Conservation (phyloP, 2,113 vertebrate species). For the Jacana jacana region DNA sequence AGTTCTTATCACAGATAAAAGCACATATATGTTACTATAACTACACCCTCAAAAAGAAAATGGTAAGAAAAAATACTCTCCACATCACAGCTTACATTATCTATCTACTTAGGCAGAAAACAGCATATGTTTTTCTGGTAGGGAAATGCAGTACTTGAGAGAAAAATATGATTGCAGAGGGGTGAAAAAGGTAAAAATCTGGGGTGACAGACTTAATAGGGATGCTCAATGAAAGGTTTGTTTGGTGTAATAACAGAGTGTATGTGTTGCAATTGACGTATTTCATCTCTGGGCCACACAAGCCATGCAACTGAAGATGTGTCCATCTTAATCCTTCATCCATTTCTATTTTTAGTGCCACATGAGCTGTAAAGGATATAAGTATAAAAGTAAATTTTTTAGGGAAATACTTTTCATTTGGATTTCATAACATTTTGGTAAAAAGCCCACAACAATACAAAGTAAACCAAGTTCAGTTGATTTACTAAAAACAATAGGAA, state of each 20-base stretch:
- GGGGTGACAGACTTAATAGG: neutral
- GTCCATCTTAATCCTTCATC: neutral
- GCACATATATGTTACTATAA: slow-evolving; percentile 74
- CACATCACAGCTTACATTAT: slow-evolving; percentile 77
- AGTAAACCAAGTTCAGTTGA: neutral
- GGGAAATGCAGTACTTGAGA: slow-evolving; percentile 39
- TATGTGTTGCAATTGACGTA: neutral
- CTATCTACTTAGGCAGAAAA: slow-evolving; percentile 73
- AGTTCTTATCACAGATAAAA: slow-evolving; percentile 78
- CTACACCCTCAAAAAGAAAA: slow-evolving; percentile 66
- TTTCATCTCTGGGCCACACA: neutral
- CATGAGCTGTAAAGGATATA: neutral
- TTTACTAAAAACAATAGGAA: neutral
- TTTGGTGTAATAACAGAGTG: neutral
- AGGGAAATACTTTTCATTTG: neutral
- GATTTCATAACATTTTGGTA: neutral
- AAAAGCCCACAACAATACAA: neutral
- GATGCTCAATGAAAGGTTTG: neutral
- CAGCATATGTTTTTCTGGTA: slow-evolving; percentile 74
- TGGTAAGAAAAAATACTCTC: slow-evolving; percentile 66
- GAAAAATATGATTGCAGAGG: slow-evolving; percentile 28
- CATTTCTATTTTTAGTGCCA: neutral
- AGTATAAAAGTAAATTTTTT: neutral
- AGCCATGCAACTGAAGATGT: neutral
- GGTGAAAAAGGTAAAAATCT: slow-evolving; percentile 4